phyloP scores from a whole-genome alignment of 2,888 invertebrate species.

The Platynereis dumerilii region DNA sequence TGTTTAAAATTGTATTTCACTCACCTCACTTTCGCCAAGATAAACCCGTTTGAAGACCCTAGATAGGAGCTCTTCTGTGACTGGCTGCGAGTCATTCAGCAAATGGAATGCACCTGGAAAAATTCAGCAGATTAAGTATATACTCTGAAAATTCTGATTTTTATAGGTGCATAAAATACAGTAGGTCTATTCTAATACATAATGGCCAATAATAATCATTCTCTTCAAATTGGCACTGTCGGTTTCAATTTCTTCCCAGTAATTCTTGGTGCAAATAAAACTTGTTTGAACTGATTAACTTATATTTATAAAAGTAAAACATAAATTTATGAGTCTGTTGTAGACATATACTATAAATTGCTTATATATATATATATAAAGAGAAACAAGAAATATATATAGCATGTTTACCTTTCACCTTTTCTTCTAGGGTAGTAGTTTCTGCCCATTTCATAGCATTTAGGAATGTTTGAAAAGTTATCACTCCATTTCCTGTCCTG shows the following conservation, averaged over 20 bases:
- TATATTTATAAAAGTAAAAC: no score
- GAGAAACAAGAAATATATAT: no score
- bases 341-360: no score
- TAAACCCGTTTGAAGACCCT: conserved; percentile 54
- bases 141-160: neutral
- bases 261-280: no score
- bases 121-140: neutral
- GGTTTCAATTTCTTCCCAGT: no score
- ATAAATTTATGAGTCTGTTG: no score
- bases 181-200: no score
- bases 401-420: conserved; percentile 50
- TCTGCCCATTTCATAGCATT: conserved; percentile 57
- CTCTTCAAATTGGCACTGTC: no score
- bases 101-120: conserved; percentile 50
- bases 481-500: conserved; percentile 42
- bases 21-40: conserved; percentile 49
- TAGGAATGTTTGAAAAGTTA: conserved; percentile 56
- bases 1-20: no score
- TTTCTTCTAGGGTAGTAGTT: conserved; percentile 44
- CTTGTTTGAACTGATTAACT: neutral
- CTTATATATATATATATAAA: no score
- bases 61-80: conserved; percentile 46
- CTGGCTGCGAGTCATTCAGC: conserved; percentile 51
- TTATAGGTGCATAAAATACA: no score
- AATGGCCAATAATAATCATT: no score